Percentiles rank a stretch among this genome's conserved stretches.
These are phyloP conservation scores for Colostygia pectinataria DNA, from an alignment of 2,888 invertebrate genomes.

Conservation along the genomic window DNA sequence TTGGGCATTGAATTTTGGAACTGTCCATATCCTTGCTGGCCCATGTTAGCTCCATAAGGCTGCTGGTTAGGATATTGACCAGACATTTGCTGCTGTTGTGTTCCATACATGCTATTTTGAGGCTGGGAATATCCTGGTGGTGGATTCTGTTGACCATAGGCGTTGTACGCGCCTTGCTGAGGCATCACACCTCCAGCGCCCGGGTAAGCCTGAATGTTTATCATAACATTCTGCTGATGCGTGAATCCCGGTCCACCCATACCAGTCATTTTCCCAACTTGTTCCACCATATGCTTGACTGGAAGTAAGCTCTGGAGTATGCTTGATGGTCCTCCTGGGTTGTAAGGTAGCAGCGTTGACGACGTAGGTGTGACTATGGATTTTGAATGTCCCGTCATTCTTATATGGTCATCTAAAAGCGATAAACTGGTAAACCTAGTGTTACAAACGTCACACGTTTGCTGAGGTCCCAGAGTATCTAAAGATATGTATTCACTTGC, in stretches of 20 bases:
- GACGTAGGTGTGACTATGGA: slow-evolving; percentile 56
- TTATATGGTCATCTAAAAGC: slow-evolving; percentile 79
- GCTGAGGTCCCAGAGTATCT: slow-evolving; percentile 84
- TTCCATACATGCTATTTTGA: slow-evolving; percentile 67
- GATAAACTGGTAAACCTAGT: slow-evolving; percentile 82
- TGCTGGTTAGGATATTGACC: slow-evolving; percentile 59
- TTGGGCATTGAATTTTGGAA: slow-evolving; percentile 60
- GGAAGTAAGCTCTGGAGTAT: slow-evolving; percentile 70
- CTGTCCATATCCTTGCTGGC: slow-evolving; percentile 59
- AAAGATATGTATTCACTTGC: slow-evolving; percentile 85
- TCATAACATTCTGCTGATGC: slow-evolving; percentile 86
- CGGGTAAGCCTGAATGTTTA: slow-evolving; percentile 85
- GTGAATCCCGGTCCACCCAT: slow-evolving; percentile 68
- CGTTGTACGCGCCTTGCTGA: slow-evolving; percentile 65
- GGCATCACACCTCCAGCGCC: slow-evolving; percentile 76
- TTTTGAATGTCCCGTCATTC: slow-evolving; percentile 82
- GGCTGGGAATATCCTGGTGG: slow-evolving; percentile 63
- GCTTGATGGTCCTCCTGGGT: slow-evolving; percentile 53
- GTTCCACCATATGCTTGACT: slow-evolving; percentile 74
- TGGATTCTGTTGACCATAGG: slow-evolving; percentile 63
- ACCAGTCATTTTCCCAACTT: slow-evolving; percentile 71
- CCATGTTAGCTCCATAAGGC: slow-evolving; percentile 48
- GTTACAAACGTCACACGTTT: slow-evolving; percentile 84
- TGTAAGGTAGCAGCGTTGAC: slow-evolving; percentile 65
- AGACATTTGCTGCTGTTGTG: slow-evolving; percentile 61